Evolutionary conservation across 1,140 invertebrate species (phyloP), one percentile per base, ranked within the genome.

Genomic region (Drosophila tsacasi): DNA sequence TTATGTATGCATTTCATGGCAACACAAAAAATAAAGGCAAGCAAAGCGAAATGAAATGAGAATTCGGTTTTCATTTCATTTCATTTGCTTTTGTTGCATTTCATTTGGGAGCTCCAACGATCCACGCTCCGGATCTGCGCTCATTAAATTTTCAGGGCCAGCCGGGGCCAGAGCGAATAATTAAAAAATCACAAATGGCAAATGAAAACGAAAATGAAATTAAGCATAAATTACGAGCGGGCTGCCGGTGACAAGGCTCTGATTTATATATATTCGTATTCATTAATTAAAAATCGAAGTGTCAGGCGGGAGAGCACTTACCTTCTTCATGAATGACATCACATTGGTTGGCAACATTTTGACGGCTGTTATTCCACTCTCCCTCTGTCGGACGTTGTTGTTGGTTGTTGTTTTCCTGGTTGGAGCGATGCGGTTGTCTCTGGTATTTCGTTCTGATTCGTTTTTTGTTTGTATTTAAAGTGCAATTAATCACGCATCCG

Each of bases 291-390:
- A 76, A 67, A 64, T 61, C 55, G 75, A 73, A 60, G 54, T 75
- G 57, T 63, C 68, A 37, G 21, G 15, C 54, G 32, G 10, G 27
- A 60, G 40, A 66, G 54, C 42, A 80, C 91, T 95, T 91, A 97
- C 96, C 96, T 97, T 97, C 91, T 97, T 97, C 95, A 97, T 96
- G 93, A 97, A 96, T 79, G 96, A 96, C 95, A 96, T 96, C 78
- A 97, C 95, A 92, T 96, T 96, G 73, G 95, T 96, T 76, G 96
- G 96, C 94, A 96, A 94, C 96, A 97, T 97, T 93, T 91, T 95
- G 93, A 60, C 71, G 52, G 61, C 23, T 61, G 63, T 68, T 65
- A 35, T 54, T 54, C 19, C 50, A 32, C 49, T 30, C 3, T 19
- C 30, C 13, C 19, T 42, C 25, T 15, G 25, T 39, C 23, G 27